Percentiles rank a stretch among this genome's conserved stretches.
phyloP scores from a whole-genome alignment of 2,888 invertebrate genomes.

The Euplexia lucipara region DNA sequence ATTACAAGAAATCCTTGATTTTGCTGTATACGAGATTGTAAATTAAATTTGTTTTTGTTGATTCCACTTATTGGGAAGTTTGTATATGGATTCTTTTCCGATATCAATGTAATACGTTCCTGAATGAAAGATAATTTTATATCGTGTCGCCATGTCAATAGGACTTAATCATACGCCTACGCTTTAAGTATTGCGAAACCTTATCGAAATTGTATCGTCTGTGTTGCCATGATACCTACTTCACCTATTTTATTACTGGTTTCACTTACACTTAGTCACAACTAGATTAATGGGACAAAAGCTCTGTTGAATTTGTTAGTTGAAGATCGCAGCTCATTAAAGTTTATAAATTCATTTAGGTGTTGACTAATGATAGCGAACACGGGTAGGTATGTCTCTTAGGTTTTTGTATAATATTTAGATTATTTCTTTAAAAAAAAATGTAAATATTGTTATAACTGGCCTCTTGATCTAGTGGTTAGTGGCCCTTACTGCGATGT shows the following conservation, averaged over 20 bases:
- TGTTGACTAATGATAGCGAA: too few relatives aligned
- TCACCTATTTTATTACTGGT: background rate
- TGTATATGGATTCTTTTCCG: background rate
- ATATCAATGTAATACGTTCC: slow-evolving; percentile 5
- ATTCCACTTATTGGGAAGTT: slow-evolving; percentile 1
- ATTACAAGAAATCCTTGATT: background rate
- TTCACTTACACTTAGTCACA: too few relatives aligned
- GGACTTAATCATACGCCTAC: background rate
- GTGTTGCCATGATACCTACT: background rate
- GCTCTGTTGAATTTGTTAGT: too few relatives aligned
- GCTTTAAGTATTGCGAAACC: background rate
- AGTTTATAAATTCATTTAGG: too few relatives aligned
- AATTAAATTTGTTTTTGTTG: slow-evolving; percentile 12
- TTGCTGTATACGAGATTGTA: slow-evolving; percentile 7
- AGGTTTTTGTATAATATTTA: too few relatives aligned
- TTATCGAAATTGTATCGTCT: slow-evolving; percentile 7
- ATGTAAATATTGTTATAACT: too few relatives aligned
- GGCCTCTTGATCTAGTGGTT: too few relatives aligned
- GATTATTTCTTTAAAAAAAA: too few relatives aligned
- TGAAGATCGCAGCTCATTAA: too few relatives aligned
- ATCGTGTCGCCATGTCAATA: background rate
- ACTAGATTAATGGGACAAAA: too few relatives aligned
- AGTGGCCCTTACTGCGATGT: too few relatives aligned
- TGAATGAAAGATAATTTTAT: background rate
- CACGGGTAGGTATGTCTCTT: background rate